A percentile compares a stretch with the other conserved stretches of the same genome.
phyloP scores from a whole-genome alignment of 2,797 vertebrate species.

The Crypturellus tataupa region DNA sequence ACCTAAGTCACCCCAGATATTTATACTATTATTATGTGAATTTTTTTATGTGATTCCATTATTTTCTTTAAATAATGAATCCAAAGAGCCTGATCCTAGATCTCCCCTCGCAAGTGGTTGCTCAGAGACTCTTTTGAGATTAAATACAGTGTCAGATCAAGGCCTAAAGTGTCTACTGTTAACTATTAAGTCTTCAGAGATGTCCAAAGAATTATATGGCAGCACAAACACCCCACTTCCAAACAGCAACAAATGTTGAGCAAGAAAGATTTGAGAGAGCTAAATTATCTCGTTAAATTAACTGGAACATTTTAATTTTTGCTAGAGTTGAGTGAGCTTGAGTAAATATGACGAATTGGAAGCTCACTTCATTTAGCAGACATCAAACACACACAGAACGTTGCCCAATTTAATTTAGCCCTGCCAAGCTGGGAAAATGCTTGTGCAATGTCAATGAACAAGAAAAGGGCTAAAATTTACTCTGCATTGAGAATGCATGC shows the following conservation, averaged over 20 bases:
- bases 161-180: background rate
- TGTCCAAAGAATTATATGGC: constrained; percentile 67
- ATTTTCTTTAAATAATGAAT: constrained; percentile 9
- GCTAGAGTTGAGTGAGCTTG: constrained; percentile 73
- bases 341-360: constrained; percentile 77
- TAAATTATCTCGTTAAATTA: constrained; percentile 78
- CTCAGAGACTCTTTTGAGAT: constrained; percentile 24
- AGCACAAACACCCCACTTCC: constrained; percentile 36
- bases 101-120: background rate
- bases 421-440: constrained; percentile 57
- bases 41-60: background rate
- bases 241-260: constrained; percentile 70
- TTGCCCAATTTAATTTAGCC: constrained; percentile 75
- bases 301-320: constrained; percentile 80
- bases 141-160: constrained; percentile 4
- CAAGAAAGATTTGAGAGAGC: constrained; percentile 66
- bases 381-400: constrained; percentile 71
- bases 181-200: constrained; percentile 36
- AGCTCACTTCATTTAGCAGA: constrained; percentile 75
- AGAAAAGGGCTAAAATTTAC: constrained; percentile 65
- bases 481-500: background rate
- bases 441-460: constrained; percentile 46
- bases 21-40: background rate
- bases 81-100: background rate
- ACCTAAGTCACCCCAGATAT: background rate